A percentile compares a stretch with the other conserved stretches of the same genome.
Conservation (phyloP, 2,113 vertebrate species). For the Mola mola region DNA sequence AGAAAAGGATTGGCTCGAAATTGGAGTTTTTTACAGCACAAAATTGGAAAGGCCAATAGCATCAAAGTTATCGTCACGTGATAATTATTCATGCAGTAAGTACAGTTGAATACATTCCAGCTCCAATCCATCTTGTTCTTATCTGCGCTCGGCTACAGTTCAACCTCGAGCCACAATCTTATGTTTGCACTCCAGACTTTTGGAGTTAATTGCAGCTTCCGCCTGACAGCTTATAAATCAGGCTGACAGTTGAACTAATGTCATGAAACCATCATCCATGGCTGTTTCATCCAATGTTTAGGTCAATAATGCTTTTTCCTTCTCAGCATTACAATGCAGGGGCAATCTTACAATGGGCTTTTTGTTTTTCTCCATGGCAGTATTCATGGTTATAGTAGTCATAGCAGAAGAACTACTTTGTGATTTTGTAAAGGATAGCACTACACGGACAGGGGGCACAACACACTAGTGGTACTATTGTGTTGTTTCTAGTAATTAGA, state of each 20-base stretch:
- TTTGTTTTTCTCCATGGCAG: too few species aligned
- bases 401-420: too few species aligned
- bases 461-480: too few species aligned
- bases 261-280: slow-evolving; percentile 12
- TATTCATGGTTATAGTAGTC: too few species aligned
- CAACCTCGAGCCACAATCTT: background rate
- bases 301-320: slow-evolving; percentile 8
- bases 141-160: slow-evolving; percentile 15
- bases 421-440: too few species aligned
- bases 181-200: slow-evolving; percentile 12
- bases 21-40: too few species aligned
- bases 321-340: too few species aligned
- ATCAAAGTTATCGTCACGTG: background rate
- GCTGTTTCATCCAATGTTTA: slow-evolving; percentile 13
- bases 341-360: too few species aligned
- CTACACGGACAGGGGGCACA: too few species aligned
- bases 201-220: slow-evolving; percentile 4
- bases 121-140: background rate
- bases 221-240: background rate
- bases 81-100: background rate
- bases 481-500: too few species aligned
- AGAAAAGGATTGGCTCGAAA: too few species aligned
- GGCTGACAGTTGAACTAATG: slow-evolving; percentile 12
- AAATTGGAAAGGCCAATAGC: too few species aligned
- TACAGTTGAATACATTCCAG: background rate